Percentiles rank a stretch among this genome's conserved stretches.
phyloP scores from a whole-genome alignment of 2,113 vertebrate genomes.

The Atherinomorus stipes region DNA sequence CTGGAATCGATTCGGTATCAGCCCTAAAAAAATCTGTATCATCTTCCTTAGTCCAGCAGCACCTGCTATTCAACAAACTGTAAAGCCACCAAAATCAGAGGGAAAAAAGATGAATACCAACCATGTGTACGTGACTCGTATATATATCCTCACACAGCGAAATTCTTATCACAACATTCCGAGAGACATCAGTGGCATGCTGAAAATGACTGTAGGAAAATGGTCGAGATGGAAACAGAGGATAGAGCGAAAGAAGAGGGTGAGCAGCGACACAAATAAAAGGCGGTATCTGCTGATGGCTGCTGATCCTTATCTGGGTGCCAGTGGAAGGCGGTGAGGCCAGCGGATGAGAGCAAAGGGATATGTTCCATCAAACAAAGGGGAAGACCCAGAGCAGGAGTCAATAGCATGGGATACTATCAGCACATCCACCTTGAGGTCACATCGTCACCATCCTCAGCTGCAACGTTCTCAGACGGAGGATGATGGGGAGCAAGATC shows the following conservation, averaged over 20 bases:
- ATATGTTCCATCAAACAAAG: conserved; percentile 49
- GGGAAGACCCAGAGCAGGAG: conserved; percentile 37
- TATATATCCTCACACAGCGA: conserved; percentile 22
- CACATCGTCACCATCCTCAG: conserved; percentile 9
- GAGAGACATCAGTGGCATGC: conserved; percentile 35
- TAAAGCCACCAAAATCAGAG: background rate
- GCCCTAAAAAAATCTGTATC: conserved; percentile 45
- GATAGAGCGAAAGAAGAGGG: conserved; percentile 27
- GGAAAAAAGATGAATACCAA: conserved; percentile 17
- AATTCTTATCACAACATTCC: conserved; percentile 61
- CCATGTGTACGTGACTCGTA: conserved; percentile 22
- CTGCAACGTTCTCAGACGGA: conserved; percentile 16
- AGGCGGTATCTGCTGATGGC: conserved; percentile 67
- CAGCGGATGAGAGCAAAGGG: conserved; percentile 24
- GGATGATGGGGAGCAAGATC: background rate
- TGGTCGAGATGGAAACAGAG: conserved; percentile 35
- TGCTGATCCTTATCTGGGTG: conserved; percentile 61
- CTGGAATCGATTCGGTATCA: too few relatives aligned
- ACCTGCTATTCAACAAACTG: conserved; percentile 8
- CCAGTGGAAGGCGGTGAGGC: conserved; percentile 35
- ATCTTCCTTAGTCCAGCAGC: conserved; percentile 28
- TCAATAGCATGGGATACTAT: conserved; percentile 56
- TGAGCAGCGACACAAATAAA: conserved; percentile 30
- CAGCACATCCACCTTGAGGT: conserved; percentile 41
- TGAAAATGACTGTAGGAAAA: conserved; percentile 44